Percentiles rank a stretch among this genome's conserved stretches.
Evolutionary conservation across 2,888 invertebrate genomes (phyloP).

Genomic region (Seladonia tumulorum): DNA sequence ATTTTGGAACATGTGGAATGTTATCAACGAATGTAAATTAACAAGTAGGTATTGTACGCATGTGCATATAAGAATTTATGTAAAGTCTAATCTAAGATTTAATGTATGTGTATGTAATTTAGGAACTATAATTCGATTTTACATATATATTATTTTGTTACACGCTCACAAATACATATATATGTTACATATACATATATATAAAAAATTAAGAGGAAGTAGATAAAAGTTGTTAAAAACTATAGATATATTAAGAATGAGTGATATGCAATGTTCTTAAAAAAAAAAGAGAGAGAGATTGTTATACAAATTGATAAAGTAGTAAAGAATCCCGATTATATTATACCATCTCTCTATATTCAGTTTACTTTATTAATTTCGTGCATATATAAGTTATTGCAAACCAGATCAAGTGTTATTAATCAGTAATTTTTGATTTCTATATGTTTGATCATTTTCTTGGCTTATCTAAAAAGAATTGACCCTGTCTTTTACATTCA

Average conservation of each 20-base stretch:
- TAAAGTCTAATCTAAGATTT: constrained; percentile 11
- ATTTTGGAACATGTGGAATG: constrained; percentile 39
- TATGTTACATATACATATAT: background rate
- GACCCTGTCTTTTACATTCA: background rate
- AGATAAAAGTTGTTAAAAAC: background rate
- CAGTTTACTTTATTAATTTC: background rate
- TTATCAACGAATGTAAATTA: constrained; percentile 45
- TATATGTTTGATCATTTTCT: background rate
- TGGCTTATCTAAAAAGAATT: background rate
- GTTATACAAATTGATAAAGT: background rate
- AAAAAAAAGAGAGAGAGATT: background rate
- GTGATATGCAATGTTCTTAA: background rate
- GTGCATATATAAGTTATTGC: background rate
- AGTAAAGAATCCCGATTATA: background rate
- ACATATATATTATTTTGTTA: background rate
- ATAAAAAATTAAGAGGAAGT: background rate
- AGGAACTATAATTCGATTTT: background rate
- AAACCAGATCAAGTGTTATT: background rate
- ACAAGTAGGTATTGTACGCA: constrained; percentile 60
- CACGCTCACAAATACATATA: background rate
- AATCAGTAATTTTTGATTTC: background rate
- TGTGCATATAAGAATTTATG: constrained; percentile 29
- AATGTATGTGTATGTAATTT: background rate
- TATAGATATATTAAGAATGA: background rate
- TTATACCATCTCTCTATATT: background rate